Percentiles rank a stretch among this genome's conserved stretches.
Conservation (phyloP, 2,888 invertebrate species). For the Heteromurus nitidus region DNA sequence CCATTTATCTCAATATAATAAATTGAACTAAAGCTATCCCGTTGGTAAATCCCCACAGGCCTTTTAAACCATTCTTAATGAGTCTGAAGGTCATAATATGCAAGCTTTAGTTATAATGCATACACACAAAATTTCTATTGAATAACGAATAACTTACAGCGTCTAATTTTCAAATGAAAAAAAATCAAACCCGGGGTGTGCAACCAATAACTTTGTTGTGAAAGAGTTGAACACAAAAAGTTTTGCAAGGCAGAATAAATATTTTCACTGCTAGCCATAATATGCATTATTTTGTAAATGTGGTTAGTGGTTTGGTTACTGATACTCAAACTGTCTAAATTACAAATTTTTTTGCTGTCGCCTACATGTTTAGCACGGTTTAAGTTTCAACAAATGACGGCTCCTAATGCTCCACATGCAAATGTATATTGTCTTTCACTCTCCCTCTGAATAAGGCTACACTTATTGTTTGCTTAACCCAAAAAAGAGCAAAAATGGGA, state of each 20-base stretch:
- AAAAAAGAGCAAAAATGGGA: constrained; percentile 28
- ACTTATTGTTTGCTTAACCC: constrained; percentile 20
- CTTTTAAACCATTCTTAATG: constrained; percentile 36
- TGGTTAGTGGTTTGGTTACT: not conserved
- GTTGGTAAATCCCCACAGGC: constrained; percentile 24
- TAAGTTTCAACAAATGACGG: not conserved
- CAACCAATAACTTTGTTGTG: not conserved
- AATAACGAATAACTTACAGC: not conserved
- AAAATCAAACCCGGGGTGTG: not conserved
- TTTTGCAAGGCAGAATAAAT: not conserved
- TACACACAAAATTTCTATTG: not conserved
- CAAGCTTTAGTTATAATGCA: not conserved
- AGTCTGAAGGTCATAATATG: constrained; percentile 37
- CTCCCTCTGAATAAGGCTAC: not conserved
- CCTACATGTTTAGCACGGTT: not conserved
- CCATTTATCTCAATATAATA: constrained; percentile 27
- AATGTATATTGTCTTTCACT: not conserved
- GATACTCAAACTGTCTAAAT: not conserved
- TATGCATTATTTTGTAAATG: not conserved
- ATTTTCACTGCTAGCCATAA: too few relatives aligned
- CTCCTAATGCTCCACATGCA: not conserved
- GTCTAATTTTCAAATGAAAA: not conserved
- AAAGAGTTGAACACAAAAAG: not conserved
- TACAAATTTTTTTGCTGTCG: not conserved
- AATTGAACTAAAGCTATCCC: constrained; percentile 7